Evolutionary conservation across 2,797 vertebrate genomes (phyloP).

Genomic region (Decapterus maruadsi): DNA sequence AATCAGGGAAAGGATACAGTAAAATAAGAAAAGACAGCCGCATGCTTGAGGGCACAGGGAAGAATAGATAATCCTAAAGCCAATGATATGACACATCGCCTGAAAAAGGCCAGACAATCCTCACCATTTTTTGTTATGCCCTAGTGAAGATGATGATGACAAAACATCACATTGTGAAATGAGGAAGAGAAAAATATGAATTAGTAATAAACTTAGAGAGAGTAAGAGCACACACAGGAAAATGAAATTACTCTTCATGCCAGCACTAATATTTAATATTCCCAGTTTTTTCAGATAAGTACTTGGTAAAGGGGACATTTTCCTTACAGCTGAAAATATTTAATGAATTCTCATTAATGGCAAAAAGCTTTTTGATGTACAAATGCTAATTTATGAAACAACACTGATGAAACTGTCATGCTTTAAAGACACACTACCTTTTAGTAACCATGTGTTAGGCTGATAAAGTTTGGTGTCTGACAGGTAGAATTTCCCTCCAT

Average conservation of each 20-base stretch:
- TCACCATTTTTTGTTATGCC: constrained; percentile 65
- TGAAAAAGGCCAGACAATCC: constrained; percentile 41
- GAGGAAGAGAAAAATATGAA: constrained; percentile 71
- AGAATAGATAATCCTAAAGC: constrained; percentile 36
- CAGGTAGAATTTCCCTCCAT: constrained; percentile 67
- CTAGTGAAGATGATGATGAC: constrained; percentile 65
- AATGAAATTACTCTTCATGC: constrained; percentile 77
- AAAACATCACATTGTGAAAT: constrained; percentile 78
- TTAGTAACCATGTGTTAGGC: constrained; percentile 92
- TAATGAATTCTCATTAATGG: constrained; percentile 95
- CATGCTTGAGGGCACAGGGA: constrained; percentile 31
- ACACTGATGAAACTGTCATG: constrained; percentile 97
- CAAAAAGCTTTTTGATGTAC: constrained; percentile 98
- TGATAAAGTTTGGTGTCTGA: constrained; percentile 91
- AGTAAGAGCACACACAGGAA: constrained; percentile 73
- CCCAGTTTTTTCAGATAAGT: constrained; percentile 68
- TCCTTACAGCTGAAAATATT: constrained; percentile 93
- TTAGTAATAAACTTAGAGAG: constrained; percentile 81
- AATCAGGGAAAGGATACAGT: background rate
- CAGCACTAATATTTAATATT: constrained; percentile 82
- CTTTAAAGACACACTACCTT: constrained; percentile 95
- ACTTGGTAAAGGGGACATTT: constrained; percentile 89
- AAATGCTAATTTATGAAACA: constrained; percentile 97
- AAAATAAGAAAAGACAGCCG: constrained; percentile 13
- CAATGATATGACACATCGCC: constrained; percentile 47